Conservation (phyloP, 1,140 invertebrate genomes). For the Pseudachorutes palmiensis region DNA sequence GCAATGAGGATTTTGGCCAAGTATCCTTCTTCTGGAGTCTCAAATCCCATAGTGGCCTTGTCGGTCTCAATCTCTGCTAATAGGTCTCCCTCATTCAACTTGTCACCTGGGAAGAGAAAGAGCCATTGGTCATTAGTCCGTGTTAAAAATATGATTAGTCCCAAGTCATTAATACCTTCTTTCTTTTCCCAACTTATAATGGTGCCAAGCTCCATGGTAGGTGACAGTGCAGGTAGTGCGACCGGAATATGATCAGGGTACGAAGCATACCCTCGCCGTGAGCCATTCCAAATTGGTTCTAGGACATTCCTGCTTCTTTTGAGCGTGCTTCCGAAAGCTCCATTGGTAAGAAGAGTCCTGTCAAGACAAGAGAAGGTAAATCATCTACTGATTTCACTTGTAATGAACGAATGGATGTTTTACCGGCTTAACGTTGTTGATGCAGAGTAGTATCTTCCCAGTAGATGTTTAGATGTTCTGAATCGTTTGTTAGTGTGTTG, state of each 20-base stretch:
- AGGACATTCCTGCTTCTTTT: not conserved
- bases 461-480: too few relatives aligned
- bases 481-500: too few relatives aligned
- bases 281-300: not conserved
- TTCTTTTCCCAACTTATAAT: slow-evolving; percentile 98
- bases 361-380: too few relatives aligned
- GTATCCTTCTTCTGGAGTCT: slow-evolving; percentile 97
- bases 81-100: slow-evolving; percentile 72
- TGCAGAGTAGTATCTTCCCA: too few relatives aligned
- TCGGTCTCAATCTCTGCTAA: slow-evolving; percentile 99
- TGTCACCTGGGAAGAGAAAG: too few relatives aligned
- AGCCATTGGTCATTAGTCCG: too few relatives aligned
- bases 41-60: slow-evolving; percentile 99
- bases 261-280: slow-evolving; percentile 29
- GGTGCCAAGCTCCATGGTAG: slow-evolving; percentile 97
- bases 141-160: slow-evolving; percentile 24
- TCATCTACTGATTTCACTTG: too few relatives aligned
- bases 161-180: slow-evolving; percentile 57
- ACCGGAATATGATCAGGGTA: slow-evolving; percentile 77
- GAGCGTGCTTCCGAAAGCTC: not conserved
- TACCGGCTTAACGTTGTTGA: too few relatives aligned
- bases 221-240: slow-evolving; percentile 85
- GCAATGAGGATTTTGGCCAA: slow-evolving; percentile 85
- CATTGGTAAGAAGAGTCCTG: not conserved
- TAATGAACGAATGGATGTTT: too few relatives aligned